phyloP scores from a whole-genome alignment of 2,113 vertebrate species.

The Scopus umbretta region DNA sequence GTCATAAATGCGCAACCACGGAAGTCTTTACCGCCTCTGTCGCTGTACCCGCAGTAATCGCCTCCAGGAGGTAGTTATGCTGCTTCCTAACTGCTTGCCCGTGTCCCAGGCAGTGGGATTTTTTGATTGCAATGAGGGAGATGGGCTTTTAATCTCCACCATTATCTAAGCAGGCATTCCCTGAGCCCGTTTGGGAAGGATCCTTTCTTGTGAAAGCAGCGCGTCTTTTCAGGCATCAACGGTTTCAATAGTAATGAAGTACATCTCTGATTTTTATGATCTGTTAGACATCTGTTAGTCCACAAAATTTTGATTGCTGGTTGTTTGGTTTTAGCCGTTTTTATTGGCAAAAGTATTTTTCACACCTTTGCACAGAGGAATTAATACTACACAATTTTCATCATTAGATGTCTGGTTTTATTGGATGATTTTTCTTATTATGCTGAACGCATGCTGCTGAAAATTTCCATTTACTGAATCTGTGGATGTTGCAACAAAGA shows the following conservation, averaged over 20 bases:
- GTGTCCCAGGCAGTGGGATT: neutral
- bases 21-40: neutral
- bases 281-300: neutral
- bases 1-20: rapidly evolving
- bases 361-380: neutral
- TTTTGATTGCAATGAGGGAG: neutral
- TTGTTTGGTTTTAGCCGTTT: neutral
- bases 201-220: neutral
- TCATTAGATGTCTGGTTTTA: neutral
- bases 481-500: neutral
- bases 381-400: neutral
- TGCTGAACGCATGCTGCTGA: neutral
- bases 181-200: neutral
- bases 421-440: neutral
- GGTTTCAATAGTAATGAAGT: neutral
- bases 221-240: rapidly evolving
- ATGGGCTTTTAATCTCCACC: neutral
- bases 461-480: neutral
- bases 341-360: neutral
- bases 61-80: neutral
- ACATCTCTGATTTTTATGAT: neutral
- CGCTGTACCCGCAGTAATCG: neutral
- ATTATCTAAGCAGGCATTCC: neutral
- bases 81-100: neutral
- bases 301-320: neutral